These are phyloP conservation scores for Octonoba sinensis DNA, from an alignment of 2,888 invertebrate genomes.

Conservation along the genomic window DNA sequence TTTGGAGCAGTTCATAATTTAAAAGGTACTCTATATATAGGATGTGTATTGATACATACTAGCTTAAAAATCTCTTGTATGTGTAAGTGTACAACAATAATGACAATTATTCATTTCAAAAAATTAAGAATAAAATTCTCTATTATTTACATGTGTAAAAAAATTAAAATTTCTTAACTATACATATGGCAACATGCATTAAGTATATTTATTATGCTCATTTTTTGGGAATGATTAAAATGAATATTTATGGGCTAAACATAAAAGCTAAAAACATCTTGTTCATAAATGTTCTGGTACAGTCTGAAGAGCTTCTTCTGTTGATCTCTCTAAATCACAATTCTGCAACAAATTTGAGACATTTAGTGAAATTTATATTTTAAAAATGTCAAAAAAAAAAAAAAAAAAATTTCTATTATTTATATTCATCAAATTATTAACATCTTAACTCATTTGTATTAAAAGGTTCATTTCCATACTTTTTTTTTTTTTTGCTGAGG, in stretches of 20 bases:
- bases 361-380: not conserved
- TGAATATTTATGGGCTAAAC: not conserved
- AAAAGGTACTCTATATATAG: no score
- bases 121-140: not conserved
- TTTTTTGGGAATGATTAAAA: not conserved
- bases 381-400: not conserved
- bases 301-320: constrained; percentile 81
- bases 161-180: constrained; percentile 6
- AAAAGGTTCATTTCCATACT: no score
- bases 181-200: constrained; percentile 10
- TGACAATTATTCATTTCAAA: no score
- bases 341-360: constrained; percentile 73
- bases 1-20: no score
- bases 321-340: constrained; percentile 79
- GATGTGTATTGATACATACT: no score
- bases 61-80: no score
- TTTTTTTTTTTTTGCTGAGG: no score
- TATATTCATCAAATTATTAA: no score
- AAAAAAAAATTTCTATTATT: no score
- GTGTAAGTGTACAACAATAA: no score
- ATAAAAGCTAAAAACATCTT: not conserved
- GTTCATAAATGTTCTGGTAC: constrained; percentile 74
- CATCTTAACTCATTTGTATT: no score
- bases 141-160: constrained; percentile 6
- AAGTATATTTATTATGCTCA: not conserved